Base-by-base conservation (phyloP, 2,113 vertebrate species). In the Dendrocopos noguchii region DNA sequence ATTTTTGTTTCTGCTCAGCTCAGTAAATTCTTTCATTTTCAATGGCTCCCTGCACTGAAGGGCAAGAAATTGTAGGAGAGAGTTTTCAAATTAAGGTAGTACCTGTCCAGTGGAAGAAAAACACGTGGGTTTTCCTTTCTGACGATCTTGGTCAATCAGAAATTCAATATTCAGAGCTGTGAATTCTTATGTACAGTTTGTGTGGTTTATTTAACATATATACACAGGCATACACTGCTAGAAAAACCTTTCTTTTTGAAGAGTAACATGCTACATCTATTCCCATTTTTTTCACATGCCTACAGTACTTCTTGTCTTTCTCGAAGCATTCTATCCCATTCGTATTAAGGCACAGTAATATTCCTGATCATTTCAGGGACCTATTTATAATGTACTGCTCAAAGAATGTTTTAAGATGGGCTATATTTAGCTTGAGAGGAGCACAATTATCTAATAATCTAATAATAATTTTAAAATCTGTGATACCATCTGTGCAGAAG, bases 381-480 rank as follows among this genome's bases (percentile, higher is more conserved):
- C 9, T 11, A 24, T 90, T 90, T 90, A 17, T 66, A 87, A 77
- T 56, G 29, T 6, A 22, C 18, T 34, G 9, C 60, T 85, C 67
- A 50, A 74, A 95, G 60, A 21, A 70, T 92, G 55, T 66, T 94
- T 87, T 79, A 57, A 87, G 79, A 77, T 74, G n/a, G 46, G 28
- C 60, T 94, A 64, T 91, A 80, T 91, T 95, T 96, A 46, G 76
- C 2, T 87, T 80, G 79, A 90, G 81, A 94, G 65, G 31, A 95
- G 47, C 47, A 77, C 73, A 90, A 93, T 93, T 91, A 77, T 85
- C 91, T 95, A 95, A 95, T 91, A 96, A 88, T 87, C 84, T 84
- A 94, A 95, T 94, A 95, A 95, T 96, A 91, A 90, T 94, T 90
- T 83, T 11, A 79, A 92, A 95, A 93, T 93, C 93, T 96, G 91